phyloP scores from a whole-genome alignment of 2,797 vertebrate species.

The Lerista edwardsae region DNA sequence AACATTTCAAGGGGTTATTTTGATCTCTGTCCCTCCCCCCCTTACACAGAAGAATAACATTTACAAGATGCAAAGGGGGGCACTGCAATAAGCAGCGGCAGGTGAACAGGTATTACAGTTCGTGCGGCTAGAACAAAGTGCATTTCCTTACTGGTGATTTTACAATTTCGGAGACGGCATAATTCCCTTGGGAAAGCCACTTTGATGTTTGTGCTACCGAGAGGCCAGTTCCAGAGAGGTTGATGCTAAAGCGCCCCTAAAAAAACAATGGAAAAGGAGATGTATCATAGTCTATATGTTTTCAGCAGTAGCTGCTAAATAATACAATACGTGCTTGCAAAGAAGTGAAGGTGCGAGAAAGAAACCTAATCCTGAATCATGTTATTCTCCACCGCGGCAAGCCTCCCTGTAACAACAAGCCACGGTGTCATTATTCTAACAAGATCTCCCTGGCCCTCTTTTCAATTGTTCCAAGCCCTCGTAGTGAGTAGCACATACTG shows the following conservation, averaged over 20 bases:
- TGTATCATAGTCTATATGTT: slow-evolving; percentile 11
- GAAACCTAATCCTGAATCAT: background rate
- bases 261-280: slow-evolving; percentile 31
- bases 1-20: slow-evolving; percentile 13
- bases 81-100: slow-evolving; percentile 4
- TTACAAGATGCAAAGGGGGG: background rate
- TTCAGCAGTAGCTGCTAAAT: rapidly evolving
- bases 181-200: slow-evolving; percentile 93
- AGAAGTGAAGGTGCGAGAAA: background rate
- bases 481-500: background rate
- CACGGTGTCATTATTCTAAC: slow-evolving; percentile 49
- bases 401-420: slow-evolving; percentile 28
- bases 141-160: slow-evolving; percentile 85
- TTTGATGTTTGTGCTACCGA: slow-evolving; percentile 82
- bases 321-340: background rate
- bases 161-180: slow-evolving; percentile 86
- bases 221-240: slow-evolving; percentile 91
- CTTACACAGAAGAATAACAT: background rate
- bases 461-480: slow-evolving; percentile 36
- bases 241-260: slow-evolving; percentile 92
- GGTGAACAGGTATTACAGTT: background rate
- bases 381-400: slow-evolving; percentile 6
- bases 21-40: background rate
- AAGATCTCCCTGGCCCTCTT: slow-evolving; percentile 39
- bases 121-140: slow-evolving; percentile 11